A percentile compares a stretch with the other conserved stretches of the same genome.
These are phyloP conservation scores for Thecocarcelia acutangulata DNA, from an alignment of 2,888 invertebrate genomes.

Conservation along the genomic window DNA sequence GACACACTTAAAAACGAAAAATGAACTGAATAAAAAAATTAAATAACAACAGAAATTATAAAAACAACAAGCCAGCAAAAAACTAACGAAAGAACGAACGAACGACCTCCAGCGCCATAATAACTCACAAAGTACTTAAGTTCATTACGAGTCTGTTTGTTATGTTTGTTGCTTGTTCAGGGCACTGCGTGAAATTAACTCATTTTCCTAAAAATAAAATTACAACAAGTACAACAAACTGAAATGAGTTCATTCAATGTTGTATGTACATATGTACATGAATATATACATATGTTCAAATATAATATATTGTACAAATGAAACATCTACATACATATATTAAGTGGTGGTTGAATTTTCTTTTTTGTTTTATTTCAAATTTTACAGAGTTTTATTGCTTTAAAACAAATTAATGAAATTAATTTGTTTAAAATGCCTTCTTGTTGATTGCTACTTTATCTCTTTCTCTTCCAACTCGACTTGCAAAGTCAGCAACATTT, in stretches of 20 bases:
- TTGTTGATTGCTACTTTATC: slow-evolving; percentile 29
- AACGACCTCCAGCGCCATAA: slow-evolving; percentile 69
- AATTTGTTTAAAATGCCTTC: slow-evolving; percentile 58
- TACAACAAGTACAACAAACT: slow-evolving; percentile 28
- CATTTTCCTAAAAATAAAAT: slow-evolving; percentile 67
- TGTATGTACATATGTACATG: slow-evolving; percentile 5
- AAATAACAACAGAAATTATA: slow-evolving; percentile 30
- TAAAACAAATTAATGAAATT: slow-evolving; percentile 62
- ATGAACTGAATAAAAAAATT: neutral
- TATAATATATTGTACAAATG: neutral
- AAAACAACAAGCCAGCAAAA: slow-evolving; percentile 40
- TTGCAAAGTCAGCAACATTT: slow-evolving; percentile 61
- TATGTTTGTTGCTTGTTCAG: slow-evolving; percentile 44
- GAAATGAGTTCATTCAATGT: slow-evolving; percentile 30
- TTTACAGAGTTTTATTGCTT: slow-evolving; percentile 36
- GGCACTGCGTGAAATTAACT: slow-evolving; percentile 69
- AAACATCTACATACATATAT: slow-evolving; percentile 7
- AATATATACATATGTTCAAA: neutral
- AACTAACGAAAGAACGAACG: slow-evolving; percentile 17
- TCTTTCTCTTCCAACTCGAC: slow-evolving; percentile 5
- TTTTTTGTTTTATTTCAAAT: slow-evolving; percentile 31
- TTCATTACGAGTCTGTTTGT: slow-evolving; percentile 56
- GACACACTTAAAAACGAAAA: slow-evolving; percentile 27
- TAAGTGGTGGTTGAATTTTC: slow-evolving; percentile 55
- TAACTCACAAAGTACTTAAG: slow-evolving; percentile 67